Base-by-base conservation (phyloP, 23 tunicate species). In the Ciona savignyi region DNA sequence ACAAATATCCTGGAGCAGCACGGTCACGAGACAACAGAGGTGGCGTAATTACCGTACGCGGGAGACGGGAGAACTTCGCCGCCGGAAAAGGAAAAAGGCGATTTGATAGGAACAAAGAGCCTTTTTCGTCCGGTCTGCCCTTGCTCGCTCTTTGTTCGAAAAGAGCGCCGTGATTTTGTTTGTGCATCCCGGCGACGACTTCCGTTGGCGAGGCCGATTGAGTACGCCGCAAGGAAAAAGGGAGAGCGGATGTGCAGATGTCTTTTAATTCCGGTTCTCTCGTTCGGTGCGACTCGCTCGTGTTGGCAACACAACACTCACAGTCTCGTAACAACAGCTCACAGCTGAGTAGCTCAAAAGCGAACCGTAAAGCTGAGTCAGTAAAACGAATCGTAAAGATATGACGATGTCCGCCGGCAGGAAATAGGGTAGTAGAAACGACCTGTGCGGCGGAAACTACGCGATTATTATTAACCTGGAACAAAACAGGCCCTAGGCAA, bases 31-130 rank as follows among this genome's bases (percentile, higher is more conserved):
- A 42, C 11, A 42, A 42, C 9, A 6, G 56, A 9, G 56, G 56
- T 42, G 56, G 56, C 15, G 56, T 42, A 42, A 42, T 42, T 42
- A 42, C 56, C 56, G 56, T 42, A 23, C 73, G 22, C 73, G 9
- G 73, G 49, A 6, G 73, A 30, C 73, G 51, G 34, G 51, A 69
- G 73, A n/a, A n/a, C n/a, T 35, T 51, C 51, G 32, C 73, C 73
- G 73, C 73, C 73, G 73, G 73, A 69, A 69, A 69, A 69, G 51
- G 73, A 69, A 32, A 69, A 69, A 69, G 51, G 73, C 73, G 51
- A 20, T 69, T 69, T 42, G 56, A 15, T 31, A 69, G 73, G 25
- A 69, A 69, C 73, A 69, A 69, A n/a, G 51, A 2, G 33, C 34
- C 73, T 35, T 69, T 51, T 35, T 4, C 28, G 73, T n/a, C n/a